Evolutionary conservation across 2,113 vertebrate genomes (phyloP), one percentile per base, ranked within the genome.

Genomic region (Platysteira castanea): DNA sequence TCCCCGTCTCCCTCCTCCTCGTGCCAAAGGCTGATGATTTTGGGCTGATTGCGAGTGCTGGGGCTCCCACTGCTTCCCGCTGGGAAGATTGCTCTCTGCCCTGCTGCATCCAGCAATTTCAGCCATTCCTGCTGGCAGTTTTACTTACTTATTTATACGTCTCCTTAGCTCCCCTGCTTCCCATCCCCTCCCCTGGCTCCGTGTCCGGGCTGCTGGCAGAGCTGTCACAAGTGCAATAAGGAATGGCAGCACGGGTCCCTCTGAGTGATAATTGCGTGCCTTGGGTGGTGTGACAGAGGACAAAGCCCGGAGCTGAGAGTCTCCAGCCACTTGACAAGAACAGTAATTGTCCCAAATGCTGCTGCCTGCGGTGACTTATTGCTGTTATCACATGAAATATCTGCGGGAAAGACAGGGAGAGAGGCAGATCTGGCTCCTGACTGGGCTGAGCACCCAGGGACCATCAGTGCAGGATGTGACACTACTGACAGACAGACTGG

Each of bases 181-280:
- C 30, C 67, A 87, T 86, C 95, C 95, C 92, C 71, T 93, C 75
- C 85, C 88, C 49, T 57, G 21, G 41, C 87, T 92, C 87, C 31
- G 12, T 33, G 79, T 42, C 92, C 83, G 30, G 90, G n/a, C 87
- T 87, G 91, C 57, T 11, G 13, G 84, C 87, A 85, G 87, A 76
- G 63, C 78, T 63, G 41, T 77, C 75, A 17, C 63, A 13, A 81
- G 93, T 28, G 73, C 95, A 95, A 92, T 87, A 90, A 88, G 93
- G 86, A 75, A 68, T 49, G 95, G 93, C 90, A 94, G 92, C 88
- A 83, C 89, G 79, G 79, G 79, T 92, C 94, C 73, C 85, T 89
- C 73, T 3, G 88, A 93, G 93, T 89, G 96, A 89, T 95, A 96
- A 97, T 96, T 97, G 90, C 5, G 0, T 95, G 92, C 95, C 95